Percentiles rank a stretch among this genome's conserved stretches.
Conservation (phyloP, 35 echinoderm and acorn worm species). For the Hemicentrotus pulcherrimus region DNA sequence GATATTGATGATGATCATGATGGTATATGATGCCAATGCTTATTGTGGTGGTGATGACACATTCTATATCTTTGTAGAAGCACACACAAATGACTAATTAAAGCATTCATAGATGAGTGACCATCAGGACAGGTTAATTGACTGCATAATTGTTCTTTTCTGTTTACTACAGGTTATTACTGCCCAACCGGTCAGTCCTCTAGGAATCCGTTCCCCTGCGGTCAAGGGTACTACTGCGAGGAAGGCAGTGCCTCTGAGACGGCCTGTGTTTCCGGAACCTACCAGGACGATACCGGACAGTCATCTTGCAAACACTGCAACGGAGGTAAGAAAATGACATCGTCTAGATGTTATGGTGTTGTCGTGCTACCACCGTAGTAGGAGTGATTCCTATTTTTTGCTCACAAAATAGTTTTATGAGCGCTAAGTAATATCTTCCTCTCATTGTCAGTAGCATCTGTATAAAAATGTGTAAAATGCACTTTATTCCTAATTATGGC, state of each 20-base stretch:
- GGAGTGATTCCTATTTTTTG: too few relatives aligned
- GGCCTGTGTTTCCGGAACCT: constrained; percentile 76
- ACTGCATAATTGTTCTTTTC: neutral
- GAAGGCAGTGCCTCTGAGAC: constrained; percentile 73
- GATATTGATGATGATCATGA: neutral
- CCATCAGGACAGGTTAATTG: neutral
- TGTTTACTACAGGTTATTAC: constrained; percentile 76
- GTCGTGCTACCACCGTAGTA: too few relatives aligned
- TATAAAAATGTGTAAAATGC: too few relatives aligned
- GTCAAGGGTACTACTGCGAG: constrained; percentile 76
- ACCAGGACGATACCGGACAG: constrained; percentile 90
- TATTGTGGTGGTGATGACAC: too few relatives aligned
- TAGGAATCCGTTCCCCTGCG: constrained; percentile 81
- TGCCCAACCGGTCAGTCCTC: constrained; percentile 84
- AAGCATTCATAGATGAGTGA: neutral
- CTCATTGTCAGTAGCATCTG: too few relatives aligned
- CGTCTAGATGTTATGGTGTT: too few relatives aligned
- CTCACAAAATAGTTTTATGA: too few relatives aligned
- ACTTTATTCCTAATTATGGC: too few relatives aligned
- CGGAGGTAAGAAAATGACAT: constrained; percentile 62
- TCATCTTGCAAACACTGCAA: constrained; percentile 77
- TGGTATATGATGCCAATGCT: neutral
- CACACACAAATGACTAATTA: too few relatives aligned
- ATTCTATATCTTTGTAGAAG: too few relatives aligned
- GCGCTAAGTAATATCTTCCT: too few relatives aligned